phyloP scores from a whole-genome alignment of 2,888 invertebrate species.

The Priocnemis perturbator region DNA sequence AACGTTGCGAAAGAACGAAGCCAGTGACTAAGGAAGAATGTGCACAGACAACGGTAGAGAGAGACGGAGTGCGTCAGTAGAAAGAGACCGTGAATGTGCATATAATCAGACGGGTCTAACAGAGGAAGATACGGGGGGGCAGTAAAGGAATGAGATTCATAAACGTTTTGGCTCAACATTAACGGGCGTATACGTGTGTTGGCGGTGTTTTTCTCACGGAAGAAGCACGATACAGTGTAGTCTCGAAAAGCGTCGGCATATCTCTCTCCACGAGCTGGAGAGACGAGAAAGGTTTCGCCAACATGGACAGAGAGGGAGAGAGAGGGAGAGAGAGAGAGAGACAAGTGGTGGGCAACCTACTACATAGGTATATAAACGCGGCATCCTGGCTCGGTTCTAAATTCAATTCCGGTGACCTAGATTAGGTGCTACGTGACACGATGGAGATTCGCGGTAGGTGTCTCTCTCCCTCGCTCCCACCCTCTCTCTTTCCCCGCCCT shows the following conservation, averaged over 20 bases:
- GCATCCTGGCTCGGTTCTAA: slow-evolving; percentile 42
- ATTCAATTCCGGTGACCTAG: slow-evolving; percentile 62
- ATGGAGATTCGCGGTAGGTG: slow-evolving; percentile 36
- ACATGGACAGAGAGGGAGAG: background rate
- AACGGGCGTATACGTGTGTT: background rate
- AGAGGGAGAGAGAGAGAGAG: slow-evolving; percentile 8
- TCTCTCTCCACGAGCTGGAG: background rate
- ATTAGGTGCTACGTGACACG: slow-evolving; percentile 56
- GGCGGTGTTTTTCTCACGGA: slow-evolving; percentile 2
- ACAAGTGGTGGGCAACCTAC: background rate
- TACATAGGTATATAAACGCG: slow-evolving; percentile 20
- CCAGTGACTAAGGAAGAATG: too few species aligned
- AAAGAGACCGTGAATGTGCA: background rate
- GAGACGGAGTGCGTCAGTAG: background rate
- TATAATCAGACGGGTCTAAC: background rate
- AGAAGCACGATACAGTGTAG: background rate
- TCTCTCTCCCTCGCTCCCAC: slow-evolving; percentile 21
- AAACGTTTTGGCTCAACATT: too few species aligned
- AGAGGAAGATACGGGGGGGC: background rate
- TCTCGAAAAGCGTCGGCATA: slow-evolving; percentile 5
- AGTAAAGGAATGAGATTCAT: background rate
- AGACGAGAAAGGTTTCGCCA: slow-evolving; percentile 13
- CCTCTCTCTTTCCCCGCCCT: background rate
- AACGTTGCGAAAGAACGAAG: too few species aligned
- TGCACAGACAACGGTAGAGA: too few species aligned